Percentiles rank a stretch among this genome's conserved stretches.
Evolutionary conservation across 2,888 invertebrate species (phyloP).

Genomic region (Drosophila algonquin): DNA sequence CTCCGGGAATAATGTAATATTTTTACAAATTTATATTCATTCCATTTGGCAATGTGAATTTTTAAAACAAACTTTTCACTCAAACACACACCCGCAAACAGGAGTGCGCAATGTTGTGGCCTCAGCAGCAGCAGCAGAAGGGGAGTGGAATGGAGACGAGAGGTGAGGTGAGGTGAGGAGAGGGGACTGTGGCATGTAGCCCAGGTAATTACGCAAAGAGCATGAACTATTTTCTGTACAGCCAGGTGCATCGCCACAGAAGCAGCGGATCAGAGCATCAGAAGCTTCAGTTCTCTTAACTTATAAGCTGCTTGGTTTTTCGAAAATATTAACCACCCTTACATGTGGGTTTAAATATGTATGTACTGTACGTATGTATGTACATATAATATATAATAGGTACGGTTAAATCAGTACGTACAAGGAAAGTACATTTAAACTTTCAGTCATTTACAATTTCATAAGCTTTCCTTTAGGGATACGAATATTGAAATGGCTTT

Average conservation of each 20-base stretch:
- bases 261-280: slow-evolving; percentile 28
- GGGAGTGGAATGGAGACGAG: background rate
- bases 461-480: too few relatives aligned
- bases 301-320: slow-evolving; percentile 45
- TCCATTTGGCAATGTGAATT: slow-evolving; percentile 72
- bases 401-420: background rate
- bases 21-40: slow-evolving; percentile 70
- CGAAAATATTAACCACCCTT: background rate
- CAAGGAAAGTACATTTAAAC: background rate
- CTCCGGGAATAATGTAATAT: slow-evolving; percentile 60
- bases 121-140: background rate
- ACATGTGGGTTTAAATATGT: background rate
- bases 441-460: background rate
- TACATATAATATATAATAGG: background rate
- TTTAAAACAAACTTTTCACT: slow-evolving; percentile 53
- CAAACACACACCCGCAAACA: slow-evolving; percentile 1
- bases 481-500: too few relatives aligned
- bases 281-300: slow-evolving; percentile 18
- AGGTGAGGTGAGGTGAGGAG: too few relatives aligned
- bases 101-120: background rate
- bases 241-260: slow-evolving; percentile 50
- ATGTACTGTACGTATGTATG: too few relatives aligned
- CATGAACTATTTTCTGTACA: slow-evolving; percentile 62
- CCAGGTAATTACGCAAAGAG: slow-evolving; percentile 68
- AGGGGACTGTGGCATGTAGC: slow-evolving; percentile 15